These are phyloP conservation scores for Congeria kusceri DNA, from an alignment of 2,888 invertebrate species.

Conservation along the genomic window DNA sequence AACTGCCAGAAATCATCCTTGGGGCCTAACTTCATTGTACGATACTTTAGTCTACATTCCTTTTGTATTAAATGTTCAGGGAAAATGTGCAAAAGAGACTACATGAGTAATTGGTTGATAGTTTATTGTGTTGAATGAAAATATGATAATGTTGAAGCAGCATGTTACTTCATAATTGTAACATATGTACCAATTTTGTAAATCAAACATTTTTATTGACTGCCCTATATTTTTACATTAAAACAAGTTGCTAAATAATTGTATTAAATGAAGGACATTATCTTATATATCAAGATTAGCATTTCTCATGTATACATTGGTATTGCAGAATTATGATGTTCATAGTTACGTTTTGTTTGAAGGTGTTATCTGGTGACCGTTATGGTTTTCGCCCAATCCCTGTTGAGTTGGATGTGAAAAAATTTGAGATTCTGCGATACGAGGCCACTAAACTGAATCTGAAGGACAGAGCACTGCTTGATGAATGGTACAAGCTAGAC, in stretches of 20 bases:
- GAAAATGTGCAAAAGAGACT: too few species aligned
- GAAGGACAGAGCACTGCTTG: slow-evolving; percentile 67
- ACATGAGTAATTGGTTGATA: too few species aligned
- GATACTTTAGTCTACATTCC: neutral
- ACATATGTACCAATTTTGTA: too few species aligned
- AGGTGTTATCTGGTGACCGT: slow-evolving; percentile 77
- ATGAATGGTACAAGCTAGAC: slow-evolving; percentile 81
- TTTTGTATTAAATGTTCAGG: too few species aligned
- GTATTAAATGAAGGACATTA: too few species aligned
- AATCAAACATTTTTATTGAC: too few species aligned
- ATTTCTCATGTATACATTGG: neutral
- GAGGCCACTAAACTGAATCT: slow-evolving; percentile 62
- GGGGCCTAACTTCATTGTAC: slow-evolving; percentile 83
- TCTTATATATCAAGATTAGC: too few species aligned
- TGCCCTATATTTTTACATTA: too few species aligned
- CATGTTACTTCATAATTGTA: too few species aligned
- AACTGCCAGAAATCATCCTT: slow-evolving; percentile 81
- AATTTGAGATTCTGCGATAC: slow-evolving; percentile 72
- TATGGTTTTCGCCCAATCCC: slow-evolving; percentile 83
- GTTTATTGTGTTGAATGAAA: too few species aligned
- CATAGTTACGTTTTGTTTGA: neutral
- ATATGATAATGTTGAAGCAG: too few species aligned
- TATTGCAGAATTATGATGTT: neutral
- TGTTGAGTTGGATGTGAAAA: slow-evolving; percentile 65
- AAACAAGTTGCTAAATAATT: too few species aligned